phyloP scores from a whole-genome alignment of 2,113 vertebrate genomes.

The Pipra filicauda region DNA sequence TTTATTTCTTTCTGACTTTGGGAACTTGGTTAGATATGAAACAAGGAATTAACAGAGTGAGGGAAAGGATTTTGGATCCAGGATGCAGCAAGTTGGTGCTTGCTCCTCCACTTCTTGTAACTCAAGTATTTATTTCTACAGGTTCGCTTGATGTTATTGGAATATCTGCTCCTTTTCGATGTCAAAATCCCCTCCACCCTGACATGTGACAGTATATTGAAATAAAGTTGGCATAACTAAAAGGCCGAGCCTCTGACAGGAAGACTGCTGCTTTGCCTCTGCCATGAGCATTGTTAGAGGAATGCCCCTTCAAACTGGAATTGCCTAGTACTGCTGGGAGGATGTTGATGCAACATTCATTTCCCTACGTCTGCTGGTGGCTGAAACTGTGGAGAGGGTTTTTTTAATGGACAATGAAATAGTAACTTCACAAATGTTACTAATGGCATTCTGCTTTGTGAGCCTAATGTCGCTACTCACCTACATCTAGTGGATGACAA shows the following conservation, averaged over 20 bases:
- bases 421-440: neutral
- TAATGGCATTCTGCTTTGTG: neutral
- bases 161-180: neutral
- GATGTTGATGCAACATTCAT: neutral
- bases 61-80: neutral
- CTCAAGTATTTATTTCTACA: neutral
- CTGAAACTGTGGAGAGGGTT: neutral
- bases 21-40: neutral
- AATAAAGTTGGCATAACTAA: neutral
- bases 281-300: neutral
- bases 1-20: neutral
- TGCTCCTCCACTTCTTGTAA: neutral
- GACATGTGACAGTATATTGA: neutral
- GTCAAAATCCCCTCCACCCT: neutral
- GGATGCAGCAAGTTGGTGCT: neutral
- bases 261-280: neutral
- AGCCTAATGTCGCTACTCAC: neutral
- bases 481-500: neutral
- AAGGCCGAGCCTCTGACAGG: neutral
- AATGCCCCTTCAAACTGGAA: slow-evolving; percentile 40
- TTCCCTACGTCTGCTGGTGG: neutral
- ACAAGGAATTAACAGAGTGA: neutral
- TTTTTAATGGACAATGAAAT: neutral
- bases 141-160: neutral
- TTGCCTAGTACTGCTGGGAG: neutral